These are phyloP conservation scores for Chiridota heheva DNA, from an alignment of 35 echinoderm and acorn worm species.

Conservation along the genomic window DNA sequence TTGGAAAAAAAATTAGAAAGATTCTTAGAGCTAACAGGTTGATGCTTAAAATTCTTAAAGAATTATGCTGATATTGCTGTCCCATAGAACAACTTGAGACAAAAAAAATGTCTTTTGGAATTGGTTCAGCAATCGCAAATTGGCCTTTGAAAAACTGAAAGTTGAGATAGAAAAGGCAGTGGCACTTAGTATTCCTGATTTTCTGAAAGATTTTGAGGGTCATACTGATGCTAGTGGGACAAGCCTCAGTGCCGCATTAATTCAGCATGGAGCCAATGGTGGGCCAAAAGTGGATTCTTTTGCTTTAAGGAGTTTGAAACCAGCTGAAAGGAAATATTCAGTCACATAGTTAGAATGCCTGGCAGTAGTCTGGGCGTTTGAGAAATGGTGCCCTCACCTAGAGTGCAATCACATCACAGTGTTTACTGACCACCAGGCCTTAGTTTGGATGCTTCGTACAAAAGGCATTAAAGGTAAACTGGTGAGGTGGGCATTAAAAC, in stretches of 20 bases:
- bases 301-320: constrained; percentile 1
- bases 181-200: constrained; percentile 17
- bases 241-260: neutral
- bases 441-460: constrained; percentile 17
- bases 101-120: no score
- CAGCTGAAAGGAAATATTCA: constrained; percentile 23
- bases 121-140: no score
- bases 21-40: no score
- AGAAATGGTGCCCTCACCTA: constrained; percentile 29
- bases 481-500: constrained; percentile 1
- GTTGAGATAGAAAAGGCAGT: constrained; percentile 25
- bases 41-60: no score
- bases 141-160: constrained; percentile 6
- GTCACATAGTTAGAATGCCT: constrained; percentile 2
- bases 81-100: no score
- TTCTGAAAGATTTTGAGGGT: constrained; percentile 2
- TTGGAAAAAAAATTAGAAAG: no score
- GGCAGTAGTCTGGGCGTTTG: constrained; percentile 20
- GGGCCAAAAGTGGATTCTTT: neutral
- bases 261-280: constrained; percentile 1
- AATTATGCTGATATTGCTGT: no score
- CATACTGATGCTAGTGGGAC: constrained; percentile 7
- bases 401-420: constrained; percentile 5
- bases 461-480: constrained; percentile 8
- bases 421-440: constrained; percentile 38